Evolutionary conservation across 2,888 invertebrate species (phyloP), one percentile per base, ranked within the genome.

Genomic region (Andrena dorsata): DNA sequence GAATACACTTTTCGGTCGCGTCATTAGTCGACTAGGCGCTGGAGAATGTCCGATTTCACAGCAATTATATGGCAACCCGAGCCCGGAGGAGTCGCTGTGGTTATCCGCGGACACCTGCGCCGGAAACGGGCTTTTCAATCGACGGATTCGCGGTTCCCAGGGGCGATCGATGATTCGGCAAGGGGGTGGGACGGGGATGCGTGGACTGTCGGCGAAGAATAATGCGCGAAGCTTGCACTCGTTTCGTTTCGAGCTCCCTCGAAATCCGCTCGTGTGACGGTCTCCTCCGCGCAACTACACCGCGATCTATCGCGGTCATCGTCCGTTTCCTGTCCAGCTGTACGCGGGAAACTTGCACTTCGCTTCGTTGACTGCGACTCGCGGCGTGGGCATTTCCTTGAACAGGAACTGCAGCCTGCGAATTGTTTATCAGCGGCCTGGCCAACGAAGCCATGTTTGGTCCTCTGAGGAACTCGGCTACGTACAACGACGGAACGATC

Each of bases 221-320:
- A 70, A 35, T 26, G 23, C 70, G 41, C 10, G 70, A 23, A 28
- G 58, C 58, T 7, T 26, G 68, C 30, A 28, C 35, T 8, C 49
- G 51, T 53, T 63, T 69, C 61, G 8, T 23, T 23, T 35, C 23
- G 35, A 60, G 26, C 53, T 66, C 8, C 20, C 20, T 63, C n/a
- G 35, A 49, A 49, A 69, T 26, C 10, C 20, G 6, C 13, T 13
- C 51, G 6, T 20, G 16, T 28, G 28, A 20, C 26, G 28, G 28
- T 41, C 28, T 23, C 8, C 41, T 23, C 16, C 16, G 60, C 69
- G 28, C 60, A 63, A 70, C 53, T 20, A 23, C 13, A 5, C 32
- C 28, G 28, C 28, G 76, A 76, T 76, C 41, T 71, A 72, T 72
- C 76, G 72, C 76, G 63, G 72, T 71, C 72, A 72, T 72, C 71